Evolutionary conservation across 2,797 vertebrate species (phyloP).

Genomic region (Gymnocypris eckloni): DNA sequence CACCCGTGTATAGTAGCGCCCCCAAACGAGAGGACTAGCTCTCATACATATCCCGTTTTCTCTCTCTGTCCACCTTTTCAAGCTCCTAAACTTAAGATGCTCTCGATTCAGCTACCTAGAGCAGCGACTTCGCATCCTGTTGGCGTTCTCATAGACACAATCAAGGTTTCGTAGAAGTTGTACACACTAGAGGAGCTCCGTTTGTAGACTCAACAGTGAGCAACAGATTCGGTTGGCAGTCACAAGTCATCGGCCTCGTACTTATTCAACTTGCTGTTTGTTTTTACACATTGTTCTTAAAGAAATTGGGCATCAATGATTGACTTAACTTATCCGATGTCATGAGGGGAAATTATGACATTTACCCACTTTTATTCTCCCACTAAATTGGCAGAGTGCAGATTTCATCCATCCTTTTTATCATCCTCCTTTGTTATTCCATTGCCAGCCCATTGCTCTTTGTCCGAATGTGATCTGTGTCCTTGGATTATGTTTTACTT

Average conservation of each 20-base stretch:
- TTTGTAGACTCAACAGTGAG: slow-evolving; percentile 36
- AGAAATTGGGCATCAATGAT: slow-evolving; percentile 8
- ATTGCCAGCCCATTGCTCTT: slow-evolving; percentile 26
- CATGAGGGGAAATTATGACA: neutral
- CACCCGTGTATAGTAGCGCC: slow-evolving; percentile 90
- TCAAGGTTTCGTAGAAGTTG: slow-evolving; percentile 29
- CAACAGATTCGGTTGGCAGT: slow-evolving; percentile 14
- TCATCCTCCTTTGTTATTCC: slow-evolving; percentile 20
- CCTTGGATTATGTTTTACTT: slow-evolving; percentile 52
- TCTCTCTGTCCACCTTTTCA: slow-evolving; percentile 44
- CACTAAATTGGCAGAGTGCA: slow-evolving; percentile 44
- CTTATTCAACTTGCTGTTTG: slow-evolving; percentile 8
- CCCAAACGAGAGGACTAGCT: slow-evolving; percentile 48
- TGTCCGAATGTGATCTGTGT: slow-evolving; percentile 44
- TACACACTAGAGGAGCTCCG: slow-evolving; percentile 9
- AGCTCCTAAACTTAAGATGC: slow-evolving; percentile 29
- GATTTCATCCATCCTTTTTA: slow-evolving; percentile 29
- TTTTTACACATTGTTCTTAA: slow-evolving; percentile 31
- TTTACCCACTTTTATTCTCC: slow-evolving; percentile 42
- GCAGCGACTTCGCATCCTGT: slow-evolving; percentile 25
- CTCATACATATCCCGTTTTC: slow-evolving; percentile 29
- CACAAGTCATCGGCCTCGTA: slow-evolving; percentile 19
- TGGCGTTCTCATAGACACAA: slow-evolving; percentile 41
- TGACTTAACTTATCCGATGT: slow-evolving; percentile 26
- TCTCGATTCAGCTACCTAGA: slow-evolving; percentile 21